phyloP scores from a whole-genome alignment of 2,797 vertebrate species.

The Sibirionetta formosa region DNA sequence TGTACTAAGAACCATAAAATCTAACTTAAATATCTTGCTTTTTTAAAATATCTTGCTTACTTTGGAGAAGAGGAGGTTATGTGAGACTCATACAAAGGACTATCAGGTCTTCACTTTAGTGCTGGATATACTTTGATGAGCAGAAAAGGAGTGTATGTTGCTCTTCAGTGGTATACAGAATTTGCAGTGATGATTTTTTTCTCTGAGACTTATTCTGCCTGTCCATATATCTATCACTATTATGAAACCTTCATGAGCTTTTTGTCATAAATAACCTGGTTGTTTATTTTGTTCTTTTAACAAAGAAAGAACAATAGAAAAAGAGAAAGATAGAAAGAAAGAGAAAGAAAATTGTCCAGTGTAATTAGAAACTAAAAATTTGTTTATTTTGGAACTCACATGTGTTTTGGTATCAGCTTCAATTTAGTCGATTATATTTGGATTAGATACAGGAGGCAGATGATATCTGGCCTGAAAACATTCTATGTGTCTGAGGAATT shows the following conservation, averaged over 20 bases:
- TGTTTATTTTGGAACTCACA: not conserved
- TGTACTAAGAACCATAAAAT: not conserved
- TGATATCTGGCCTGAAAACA: constrained; percentile 71
- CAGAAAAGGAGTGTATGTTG: not conserved
- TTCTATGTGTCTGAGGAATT: constrained; percentile 47
- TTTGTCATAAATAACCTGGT: not conserved
- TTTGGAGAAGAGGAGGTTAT: not conserved
- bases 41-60: not conserved
- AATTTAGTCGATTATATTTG: constrained; percentile 33
- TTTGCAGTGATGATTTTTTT: not conserved
- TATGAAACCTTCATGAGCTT: not conserved
- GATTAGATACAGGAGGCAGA: constrained; percentile 42
- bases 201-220: not conserved
- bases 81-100: not conserved
- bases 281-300: not conserved
- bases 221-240: not conserved
- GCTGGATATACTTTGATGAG: not conserved
- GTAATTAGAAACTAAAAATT: not conserved
- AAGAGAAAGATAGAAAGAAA: not conserved
- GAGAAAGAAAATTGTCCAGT: not conserved
- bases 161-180: not conserved
- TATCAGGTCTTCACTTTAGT: not conserved
- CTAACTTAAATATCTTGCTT: not conserved
- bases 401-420: not conserved
- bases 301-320: not conserved